Conservation (phyloP, 2,797 vertebrate species). For the Alcedo quadribrachys region DNA sequence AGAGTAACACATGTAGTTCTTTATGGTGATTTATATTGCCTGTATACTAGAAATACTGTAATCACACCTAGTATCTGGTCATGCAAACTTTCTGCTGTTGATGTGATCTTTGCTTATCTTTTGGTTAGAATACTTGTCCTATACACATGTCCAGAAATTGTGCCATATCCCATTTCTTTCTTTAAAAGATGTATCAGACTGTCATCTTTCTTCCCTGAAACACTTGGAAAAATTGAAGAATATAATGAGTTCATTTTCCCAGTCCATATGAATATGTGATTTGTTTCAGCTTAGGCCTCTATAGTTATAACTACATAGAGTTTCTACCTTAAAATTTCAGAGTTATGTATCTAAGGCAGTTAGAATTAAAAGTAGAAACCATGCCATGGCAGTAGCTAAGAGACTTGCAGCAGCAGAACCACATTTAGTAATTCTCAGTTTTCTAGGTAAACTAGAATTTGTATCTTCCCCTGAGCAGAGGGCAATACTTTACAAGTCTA, state of each 20-base stretch:
- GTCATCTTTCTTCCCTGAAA: background rate
- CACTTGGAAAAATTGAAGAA: background rate
- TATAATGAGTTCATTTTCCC: background rate
- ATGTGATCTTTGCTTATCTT: background rate
- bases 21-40: background rate
- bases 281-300: background rate
- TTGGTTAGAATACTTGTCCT: background rate
- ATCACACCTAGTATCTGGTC: background rate
- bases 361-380: background rate
- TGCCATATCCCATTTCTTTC: background rate
- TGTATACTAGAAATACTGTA: background rate
- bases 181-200: background rate
- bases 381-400: fast-evolving
- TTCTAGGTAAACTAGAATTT: background rate
- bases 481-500: background rate
- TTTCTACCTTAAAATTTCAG: background rate
- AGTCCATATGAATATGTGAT: background rate
- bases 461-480: background rate
- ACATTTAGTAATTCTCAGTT: background rate
- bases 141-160: background rate
- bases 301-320: background rate
- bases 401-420: background rate
- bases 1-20: background rate
- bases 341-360: background rate
- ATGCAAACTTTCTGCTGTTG: background rate